Evolutionary conservation across 2,797 vertebrate species (phyloP).

Genomic region (Trichosurus vulpecula): DNA sequence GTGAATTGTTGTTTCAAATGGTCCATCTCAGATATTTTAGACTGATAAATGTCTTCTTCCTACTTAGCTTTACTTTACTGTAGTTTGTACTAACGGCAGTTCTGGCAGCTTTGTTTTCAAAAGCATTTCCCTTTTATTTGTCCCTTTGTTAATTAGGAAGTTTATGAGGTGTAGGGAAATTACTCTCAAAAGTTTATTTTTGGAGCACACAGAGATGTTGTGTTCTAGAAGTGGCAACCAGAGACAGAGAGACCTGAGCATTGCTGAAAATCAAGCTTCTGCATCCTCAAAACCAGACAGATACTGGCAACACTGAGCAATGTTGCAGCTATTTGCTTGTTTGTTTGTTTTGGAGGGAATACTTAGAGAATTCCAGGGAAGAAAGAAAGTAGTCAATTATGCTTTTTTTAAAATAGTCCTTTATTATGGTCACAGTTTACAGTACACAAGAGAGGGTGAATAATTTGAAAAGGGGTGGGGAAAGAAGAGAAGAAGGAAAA

Average conservation of each 20-base stretch:
- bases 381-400: neutral
- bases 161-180: neutral
- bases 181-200: constrained; percentile 11
- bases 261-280: neutral
- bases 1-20: constrained; percentile 44
- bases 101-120: constrained; percentile 42
- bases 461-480: neutral
- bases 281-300: neutral
- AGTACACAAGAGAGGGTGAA: neutral
- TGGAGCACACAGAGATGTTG: neutral
- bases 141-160: neutral
- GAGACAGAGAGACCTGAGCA: neutral
- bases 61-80: neutral
- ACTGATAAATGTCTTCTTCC: neutral
- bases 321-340: neutral
- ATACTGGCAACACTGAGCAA: neutral
- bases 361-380: neutral
- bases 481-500: neutral
- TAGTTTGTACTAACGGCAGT: neutral
- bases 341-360: neutral
- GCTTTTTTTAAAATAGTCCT: neutral
- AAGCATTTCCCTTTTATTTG: constrained; percentile 26
- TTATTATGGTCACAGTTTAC: neutral
- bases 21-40: constrained; percentile 46
- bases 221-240: neutral